phyloP scores from a whole-genome alignment of 2,113 vertebrate species.

The Dasyprocta punctata region DNA sequence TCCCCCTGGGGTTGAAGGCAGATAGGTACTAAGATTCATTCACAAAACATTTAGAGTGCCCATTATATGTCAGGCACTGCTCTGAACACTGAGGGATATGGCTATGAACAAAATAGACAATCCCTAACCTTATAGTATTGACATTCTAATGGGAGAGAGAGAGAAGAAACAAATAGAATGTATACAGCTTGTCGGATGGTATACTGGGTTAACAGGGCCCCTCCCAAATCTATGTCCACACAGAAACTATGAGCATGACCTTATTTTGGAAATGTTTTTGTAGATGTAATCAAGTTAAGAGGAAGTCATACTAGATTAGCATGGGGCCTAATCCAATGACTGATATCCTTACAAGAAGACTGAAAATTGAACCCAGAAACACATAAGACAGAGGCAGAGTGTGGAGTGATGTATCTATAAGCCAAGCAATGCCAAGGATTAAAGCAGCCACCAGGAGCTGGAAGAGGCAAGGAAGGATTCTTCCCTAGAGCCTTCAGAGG shows the following conservation, averaged over 20 bases:
- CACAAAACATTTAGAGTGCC: constrained; percentile 36
- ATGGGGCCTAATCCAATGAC: constrained; percentile 28
- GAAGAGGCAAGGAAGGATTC: neutral
- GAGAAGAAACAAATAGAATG: neutral
- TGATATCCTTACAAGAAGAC: neutral
- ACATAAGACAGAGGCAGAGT: constrained; percentile 24
- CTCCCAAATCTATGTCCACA: neutral
- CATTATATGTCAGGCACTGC: neutral
- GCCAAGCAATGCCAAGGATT: neutral
- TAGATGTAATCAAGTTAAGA: constrained; percentile 35
- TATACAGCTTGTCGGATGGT: neutral
- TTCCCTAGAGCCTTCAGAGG: neutral
- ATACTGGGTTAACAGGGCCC: neutral
- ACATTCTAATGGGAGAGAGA: neutral
- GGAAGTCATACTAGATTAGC: neutral
- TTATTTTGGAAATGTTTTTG: constrained; percentile 46
- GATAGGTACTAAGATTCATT: constrained; percentile 38
- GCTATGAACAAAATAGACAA: constrained; percentile 19
- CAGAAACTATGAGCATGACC: neutral
- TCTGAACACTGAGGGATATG: neutral
- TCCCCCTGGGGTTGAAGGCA: neutral
- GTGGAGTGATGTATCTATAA: neutral
- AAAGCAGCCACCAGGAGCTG: neutral
- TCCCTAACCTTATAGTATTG: neutral
- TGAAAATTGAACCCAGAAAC: neutral